Conservation (phyloP, 2,888 invertebrate species). For the Lasius platythorax region DNA sequence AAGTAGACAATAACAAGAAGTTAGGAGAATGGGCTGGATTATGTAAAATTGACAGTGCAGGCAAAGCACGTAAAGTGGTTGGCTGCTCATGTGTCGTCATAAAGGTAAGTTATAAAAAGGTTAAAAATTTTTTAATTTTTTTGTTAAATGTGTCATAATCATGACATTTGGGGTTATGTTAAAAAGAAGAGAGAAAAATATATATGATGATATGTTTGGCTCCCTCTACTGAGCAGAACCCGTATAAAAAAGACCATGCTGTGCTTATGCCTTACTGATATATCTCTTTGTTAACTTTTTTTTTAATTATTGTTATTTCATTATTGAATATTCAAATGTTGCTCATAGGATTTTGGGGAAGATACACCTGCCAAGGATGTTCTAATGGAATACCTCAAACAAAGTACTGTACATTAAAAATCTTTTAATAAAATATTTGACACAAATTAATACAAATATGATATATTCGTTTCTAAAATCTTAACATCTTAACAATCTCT, state of each 20-base stretch:
- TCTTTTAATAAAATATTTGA: conserved; percentile 84
- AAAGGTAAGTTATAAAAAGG: conserved; percentile 88
- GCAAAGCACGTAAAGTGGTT: conserved; percentile 99
- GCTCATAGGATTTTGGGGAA: conserved; percentile 96
- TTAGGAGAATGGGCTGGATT: conserved; percentile 99
- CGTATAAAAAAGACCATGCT: conserved; percentile 72
- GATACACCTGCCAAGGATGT: conserved; percentile 98
- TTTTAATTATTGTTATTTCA: not conserved
- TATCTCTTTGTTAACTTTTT: conserved; percentile 32
- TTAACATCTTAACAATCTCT: not conserved
- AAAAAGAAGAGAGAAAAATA: not conserved
- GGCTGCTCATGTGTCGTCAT: conserved; percentile 99
- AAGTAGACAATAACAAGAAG: conserved; percentile 99
- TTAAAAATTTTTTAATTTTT: not conserved
- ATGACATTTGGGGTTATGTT: not conserved
- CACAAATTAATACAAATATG: conserved; percentile 79
- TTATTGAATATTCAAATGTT: conserved; percentile 33
- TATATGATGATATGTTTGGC: conserved; percentile 83
- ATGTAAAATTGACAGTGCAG: conserved; percentile 99
- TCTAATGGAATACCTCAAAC: conserved; percentile 97
- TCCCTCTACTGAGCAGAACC: conserved; percentile 87
- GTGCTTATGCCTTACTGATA: conserved; percentile 79
- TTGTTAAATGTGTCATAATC: not conserved
- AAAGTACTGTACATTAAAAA: conserved; percentile 86
- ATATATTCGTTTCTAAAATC: conserved; percentile 69